A percentile compares a stretch with the other conserved stretches of the same genome.
These are phyloP conservation scores for Ophion ventricosus DNA, from an alignment of 2,888 invertebrate species.

Conservation along the genomic window DNA sequence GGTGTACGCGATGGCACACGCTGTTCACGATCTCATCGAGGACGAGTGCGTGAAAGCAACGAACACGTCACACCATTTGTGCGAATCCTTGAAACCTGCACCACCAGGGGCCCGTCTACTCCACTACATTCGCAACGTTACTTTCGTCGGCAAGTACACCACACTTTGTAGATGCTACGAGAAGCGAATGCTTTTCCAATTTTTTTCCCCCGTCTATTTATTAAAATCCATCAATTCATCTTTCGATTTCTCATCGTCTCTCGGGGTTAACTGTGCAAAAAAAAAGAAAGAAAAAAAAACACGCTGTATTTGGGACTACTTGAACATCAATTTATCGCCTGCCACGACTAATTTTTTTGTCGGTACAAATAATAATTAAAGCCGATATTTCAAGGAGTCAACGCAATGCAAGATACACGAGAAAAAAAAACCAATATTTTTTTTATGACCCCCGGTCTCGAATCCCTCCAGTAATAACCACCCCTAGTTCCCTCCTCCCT, in stretches of 20 bases:
- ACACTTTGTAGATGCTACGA: too few species aligned
- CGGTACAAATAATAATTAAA: conserved; percentile 21
- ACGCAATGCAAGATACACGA: not conserved
- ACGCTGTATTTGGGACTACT: not conserved
- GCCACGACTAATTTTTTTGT: conserved; percentile 38
- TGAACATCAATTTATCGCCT: conserved; percentile 43
- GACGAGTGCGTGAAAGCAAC: conserved; percentile 85
- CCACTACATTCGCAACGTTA: conserved; percentile 86
- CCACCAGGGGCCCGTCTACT: conserved; percentile 86
- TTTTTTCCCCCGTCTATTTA: not conserved
- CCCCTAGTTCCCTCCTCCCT: not conserved
- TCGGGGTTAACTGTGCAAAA: too few species aligned
- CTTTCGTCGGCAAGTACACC: conserved; percentile 84
- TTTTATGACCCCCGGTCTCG: conserved; percentile 1
- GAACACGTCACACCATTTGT: conserved; percentile 81
- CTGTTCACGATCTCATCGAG: conserved; percentile 86
- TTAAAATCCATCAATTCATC: too few species aligned
- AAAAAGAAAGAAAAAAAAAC: conserved; percentile 5
- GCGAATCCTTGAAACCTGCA: conserved; percentile 83
- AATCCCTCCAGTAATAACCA: conserved; percentile 6
- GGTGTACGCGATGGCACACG: conserved; percentile 90
- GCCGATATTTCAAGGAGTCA: conserved; percentile 8
- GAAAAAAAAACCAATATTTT: not conserved
- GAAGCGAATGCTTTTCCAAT: not conserved
- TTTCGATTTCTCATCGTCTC: too few species aligned